Percentiles rank a stretch among this genome's conserved stretches.
phyloP scores from a whole-genome alignment of 2,888 invertebrate species.

The Eupithecia exiguata region DNA sequence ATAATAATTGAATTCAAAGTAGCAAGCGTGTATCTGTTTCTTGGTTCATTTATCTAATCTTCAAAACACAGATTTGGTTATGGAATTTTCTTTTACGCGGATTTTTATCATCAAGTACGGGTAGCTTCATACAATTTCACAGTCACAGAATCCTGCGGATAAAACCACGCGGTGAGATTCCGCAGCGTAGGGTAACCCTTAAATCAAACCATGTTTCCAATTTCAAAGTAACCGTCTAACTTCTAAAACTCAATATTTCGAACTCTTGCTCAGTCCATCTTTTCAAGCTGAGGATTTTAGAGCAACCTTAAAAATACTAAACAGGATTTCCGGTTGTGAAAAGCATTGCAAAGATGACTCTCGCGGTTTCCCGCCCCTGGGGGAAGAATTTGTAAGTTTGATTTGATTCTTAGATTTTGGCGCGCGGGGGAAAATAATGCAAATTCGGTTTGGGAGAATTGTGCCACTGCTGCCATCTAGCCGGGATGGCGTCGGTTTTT shows the following conservation, averaged over 20 bases:
- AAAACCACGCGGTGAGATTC: no score
- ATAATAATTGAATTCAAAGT: no score
- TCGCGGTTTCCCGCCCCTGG: constrained; percentile 44
- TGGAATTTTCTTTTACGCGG: no score
- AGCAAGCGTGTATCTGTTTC: no score
- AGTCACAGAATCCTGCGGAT: no score
- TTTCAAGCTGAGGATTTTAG: constrained; percentile 53
- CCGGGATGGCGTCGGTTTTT: neutral
- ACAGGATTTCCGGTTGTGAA: constrained; percentile 69
- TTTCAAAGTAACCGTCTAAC: constrained; percentile 8
- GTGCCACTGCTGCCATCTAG: constrained; percentile 39
- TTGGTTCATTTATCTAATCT: no score
- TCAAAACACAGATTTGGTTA: no score
- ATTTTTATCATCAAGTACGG: no score
- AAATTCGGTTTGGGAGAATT: constrained; percentile 60
- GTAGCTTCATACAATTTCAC: no score
- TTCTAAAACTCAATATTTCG: constrained; percentile 16
- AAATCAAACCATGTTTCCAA: neutral
- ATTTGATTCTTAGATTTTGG: constrained; percentile 72
- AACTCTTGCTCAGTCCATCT: neutral
- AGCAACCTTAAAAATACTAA: constrained; percentile 70
- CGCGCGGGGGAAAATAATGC: constrained; percentile 66
- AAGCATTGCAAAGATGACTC: constrained; percentile 47
- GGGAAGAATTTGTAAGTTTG: constrained; percentile 68
- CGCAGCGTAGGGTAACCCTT: no score